Evolutionary conservation across 2,797 vertebrate species (phyloP).

Genomic region (Leuciscus waleckii): DNA sequence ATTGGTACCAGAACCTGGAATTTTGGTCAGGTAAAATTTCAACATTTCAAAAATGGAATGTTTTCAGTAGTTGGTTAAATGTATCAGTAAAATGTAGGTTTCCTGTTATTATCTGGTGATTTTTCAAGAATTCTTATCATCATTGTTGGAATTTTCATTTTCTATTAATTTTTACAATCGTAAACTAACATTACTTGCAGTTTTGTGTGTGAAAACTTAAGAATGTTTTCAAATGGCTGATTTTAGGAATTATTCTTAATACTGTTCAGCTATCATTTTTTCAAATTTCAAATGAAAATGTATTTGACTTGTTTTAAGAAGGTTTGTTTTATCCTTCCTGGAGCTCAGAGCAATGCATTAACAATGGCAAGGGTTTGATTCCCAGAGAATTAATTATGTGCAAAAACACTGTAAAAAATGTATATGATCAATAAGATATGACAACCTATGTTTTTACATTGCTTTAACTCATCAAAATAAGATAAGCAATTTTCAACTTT

Average conservation of each 20-base stretch:
- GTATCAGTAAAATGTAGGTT: neutral
- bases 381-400: neutral
- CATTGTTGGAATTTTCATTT: neutral
- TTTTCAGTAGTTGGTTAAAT: neutral
- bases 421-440: too few species aligned
- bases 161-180: neutral
- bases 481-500: neutral
- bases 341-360: neutral
- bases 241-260: neutral
- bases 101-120: neutral
- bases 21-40: conserved; percentile 84
- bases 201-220: neutral
- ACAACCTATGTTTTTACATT: too few species aligned
- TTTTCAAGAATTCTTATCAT: neutral
- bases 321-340: neutral
- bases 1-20: conserved; percentile 86
- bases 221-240: neutral
- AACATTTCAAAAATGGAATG: too few species aligned
- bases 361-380: neutral
- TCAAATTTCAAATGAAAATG: neutral
- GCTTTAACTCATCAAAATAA: too few species aligned
- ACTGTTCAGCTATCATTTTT: neutral
- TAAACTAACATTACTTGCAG: neutral
- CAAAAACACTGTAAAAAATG: neutral
- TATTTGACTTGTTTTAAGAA: neutral